These are phyloP conservation scores for Fopius arisanus DNA, from an alignment of 1,140 invertebrate species.

Conservation along the genomic window DNA sequence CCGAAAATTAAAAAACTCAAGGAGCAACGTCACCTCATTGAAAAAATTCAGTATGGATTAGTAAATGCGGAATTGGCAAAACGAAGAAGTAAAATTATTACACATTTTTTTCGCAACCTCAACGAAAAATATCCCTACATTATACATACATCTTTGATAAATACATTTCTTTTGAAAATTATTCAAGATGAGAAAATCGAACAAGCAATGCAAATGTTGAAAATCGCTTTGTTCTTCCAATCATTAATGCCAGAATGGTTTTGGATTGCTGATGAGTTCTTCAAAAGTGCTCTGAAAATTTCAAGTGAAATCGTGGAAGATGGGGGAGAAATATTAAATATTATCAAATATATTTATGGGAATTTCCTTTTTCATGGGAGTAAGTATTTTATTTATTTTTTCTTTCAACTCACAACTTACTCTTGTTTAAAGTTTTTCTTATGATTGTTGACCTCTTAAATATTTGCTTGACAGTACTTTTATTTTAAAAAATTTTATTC, in stretches of 20 bases:
- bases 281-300: conserved; percentile 58
- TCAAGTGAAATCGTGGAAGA: conserved; percentile 57
- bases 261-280: conserved; percentile 69
- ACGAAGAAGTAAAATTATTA: conserved; percentile 12
- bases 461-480: no score
- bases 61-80: conserved; percentile 57
- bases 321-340: conserved; percentile 58
- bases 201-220: conserved; percentile 59
- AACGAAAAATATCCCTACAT: no score
- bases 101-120: background rate
- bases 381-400: no score
- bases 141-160: no score
- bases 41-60: conserved; percentile 58
- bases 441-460: no score
- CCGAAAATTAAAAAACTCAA: conserved; percentile 47
- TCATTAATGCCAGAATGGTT: conserved; percentile 65
- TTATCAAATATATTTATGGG: conserved; percentile 66
- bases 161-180: no score
- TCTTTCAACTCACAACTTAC: no score
- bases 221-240: conserved; percentile 61
- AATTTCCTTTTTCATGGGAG: conserved; percentile 65
- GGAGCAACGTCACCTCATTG: conserved; percentile 57
- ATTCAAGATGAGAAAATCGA: conserved; percentile 54
- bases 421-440: no score
- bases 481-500: no score